Percentiles rank a stretch among this genome's conserved stretches.
These are phyloP conservation scores for Isichthys henryi DNA, from an alignment of 2,113 vertebrate species.

Conservation along the genomic window DNA sequence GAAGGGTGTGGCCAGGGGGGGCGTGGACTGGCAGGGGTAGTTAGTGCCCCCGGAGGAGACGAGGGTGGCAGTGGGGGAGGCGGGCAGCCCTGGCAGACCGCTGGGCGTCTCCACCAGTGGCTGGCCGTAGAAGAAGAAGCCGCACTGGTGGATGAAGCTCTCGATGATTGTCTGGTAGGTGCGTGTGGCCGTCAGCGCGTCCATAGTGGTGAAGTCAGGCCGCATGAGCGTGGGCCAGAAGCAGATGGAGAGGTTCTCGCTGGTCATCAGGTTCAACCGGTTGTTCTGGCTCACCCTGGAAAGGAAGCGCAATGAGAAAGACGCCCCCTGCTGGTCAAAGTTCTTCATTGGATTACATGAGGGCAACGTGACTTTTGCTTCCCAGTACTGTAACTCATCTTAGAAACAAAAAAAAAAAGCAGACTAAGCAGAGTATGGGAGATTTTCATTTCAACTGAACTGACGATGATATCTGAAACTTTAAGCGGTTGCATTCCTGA, in stretches of 20 bases:
- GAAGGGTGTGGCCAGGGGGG: conserved; percentile 43
- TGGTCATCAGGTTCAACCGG: conserved; percentile 89
- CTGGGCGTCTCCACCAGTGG: conserved; percentile 68
- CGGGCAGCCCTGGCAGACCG: conserved; percentile 49
- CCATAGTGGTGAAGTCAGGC: conserved; percentile 91
- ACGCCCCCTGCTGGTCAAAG: not conserved
- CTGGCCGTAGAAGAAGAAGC: conserved; percentile 86
- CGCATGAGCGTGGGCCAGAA: conserved; percentile 94
- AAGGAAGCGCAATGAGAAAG: not conserved
- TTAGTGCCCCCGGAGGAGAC: conserved; percentile 30
- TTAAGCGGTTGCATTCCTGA: not conserved
- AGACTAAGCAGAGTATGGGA: not conserved
- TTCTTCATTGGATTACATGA: not conserved
- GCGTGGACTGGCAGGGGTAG: conserved; percentile 52
- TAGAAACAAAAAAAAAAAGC: too few relatives aligned
- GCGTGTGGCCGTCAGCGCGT: conserved; percentile 83
- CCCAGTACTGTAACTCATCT: not conserved
- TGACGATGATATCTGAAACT: not conserved
- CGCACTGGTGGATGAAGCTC: conserved; percentile 89
- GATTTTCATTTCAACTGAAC: not conserved
- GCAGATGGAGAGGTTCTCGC: conserved; percentile 92
- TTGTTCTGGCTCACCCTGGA: conserved; percentile 81
- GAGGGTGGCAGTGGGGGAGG: conserved; percentile 47
- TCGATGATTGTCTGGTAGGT: conserved; percentile 97
- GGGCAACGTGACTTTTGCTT: not conserved